A percentile compares a stretch with the other conserved stretches of the same genome.
Evolutionary conservation across 2,888 invertebrate genomes (phyloP).

Genomic region (Noctua pronuba): DNA sequence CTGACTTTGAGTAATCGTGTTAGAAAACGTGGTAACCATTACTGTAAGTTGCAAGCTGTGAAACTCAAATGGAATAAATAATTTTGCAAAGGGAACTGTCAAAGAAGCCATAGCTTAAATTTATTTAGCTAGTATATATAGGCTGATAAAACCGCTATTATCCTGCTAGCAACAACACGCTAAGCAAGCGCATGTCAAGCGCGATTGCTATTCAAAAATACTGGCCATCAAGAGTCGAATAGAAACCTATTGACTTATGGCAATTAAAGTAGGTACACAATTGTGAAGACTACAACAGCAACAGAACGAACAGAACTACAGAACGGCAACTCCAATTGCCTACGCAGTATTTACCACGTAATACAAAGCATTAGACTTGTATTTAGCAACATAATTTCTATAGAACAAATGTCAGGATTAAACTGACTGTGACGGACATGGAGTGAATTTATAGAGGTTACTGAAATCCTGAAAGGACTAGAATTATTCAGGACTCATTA

Average conservation of each 20-base stretch:
- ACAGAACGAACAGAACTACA: too few relatives aligned
- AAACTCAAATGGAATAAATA: neutral
- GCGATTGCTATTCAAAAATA: neutral
- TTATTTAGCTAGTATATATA: neutral
- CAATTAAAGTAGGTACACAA: neutral
- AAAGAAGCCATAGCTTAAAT: neutral
- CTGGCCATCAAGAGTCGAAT: neutral
- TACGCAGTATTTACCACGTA: neutral
- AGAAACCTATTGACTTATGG: neutral
- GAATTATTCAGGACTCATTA: constrained; percentile 1
- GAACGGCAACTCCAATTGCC: neutral
- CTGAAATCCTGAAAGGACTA: constrained; percentile 11
- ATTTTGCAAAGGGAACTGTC: neutral
- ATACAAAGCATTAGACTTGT: neutral
- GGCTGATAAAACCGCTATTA: too few relatives aligned
- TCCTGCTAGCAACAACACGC: too few relatives aligned
- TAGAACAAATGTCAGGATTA: constrained; percentile 15
- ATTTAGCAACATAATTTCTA: neutral
- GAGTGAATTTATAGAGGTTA: constrained; percentile 43
- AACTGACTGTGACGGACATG: constrained; percentile 48
- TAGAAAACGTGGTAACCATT: neutral
- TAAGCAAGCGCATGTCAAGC: too few relatives aligned
- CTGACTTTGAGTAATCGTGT: constrained; percentile 30
- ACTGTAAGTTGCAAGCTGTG: neutral
- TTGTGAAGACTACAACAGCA: too few relatives aligned